phyloP scores from a whole-genome alignment of 2,888 invertebrate genomes.

The Sympetrum striolatum region DNA sequence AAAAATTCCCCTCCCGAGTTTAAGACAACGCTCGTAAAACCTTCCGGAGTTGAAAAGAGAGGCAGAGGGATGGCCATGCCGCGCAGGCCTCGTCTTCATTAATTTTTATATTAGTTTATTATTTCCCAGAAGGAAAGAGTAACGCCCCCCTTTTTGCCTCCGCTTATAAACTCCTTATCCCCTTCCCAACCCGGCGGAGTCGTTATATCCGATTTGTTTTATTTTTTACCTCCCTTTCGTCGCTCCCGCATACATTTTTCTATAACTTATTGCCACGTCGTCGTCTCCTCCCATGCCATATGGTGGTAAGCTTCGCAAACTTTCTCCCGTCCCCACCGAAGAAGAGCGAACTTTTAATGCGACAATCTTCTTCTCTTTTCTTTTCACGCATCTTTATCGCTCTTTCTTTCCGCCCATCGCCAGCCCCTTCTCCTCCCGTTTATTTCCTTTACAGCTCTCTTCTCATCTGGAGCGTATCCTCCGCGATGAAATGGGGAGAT shows the following conservation, averaged over 20 bases:
- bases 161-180: not conserved
- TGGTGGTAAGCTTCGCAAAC: slow-evolving; percentile 26
- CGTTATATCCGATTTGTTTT: slow-evolving; percentile 7
- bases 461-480: not conserved
- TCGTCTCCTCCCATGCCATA: slow-evolving; percentile 19
- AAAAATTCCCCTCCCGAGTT: not conserved
- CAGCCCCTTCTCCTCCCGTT: not conserved
- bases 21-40: not conserved
- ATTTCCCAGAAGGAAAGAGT: not conserved
- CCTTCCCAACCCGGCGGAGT: not conserved
- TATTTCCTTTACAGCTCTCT: not conserved
- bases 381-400: not conserved
- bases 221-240: not conserved
- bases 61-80: not conserved
- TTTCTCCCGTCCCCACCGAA: not conserved
- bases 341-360: not conserved
- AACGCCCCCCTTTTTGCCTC: not conserved
- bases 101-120: slow-evolving; percentile 35
- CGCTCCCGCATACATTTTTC: slow-evolving; percentile 18
- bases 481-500: not conserved
- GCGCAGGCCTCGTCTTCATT: slow-evolving; percentile 3
- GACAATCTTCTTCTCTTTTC: not conserved
- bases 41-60: not conserved
- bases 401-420: not conserved
- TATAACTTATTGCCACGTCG: slow-evolving; percentile 38